Evolutionary conservation across 2,888 invertebrate species (phyloP), one percentile per base, ranked within the genome.

Genomic region (Hyppa rectilinea): DNA sequence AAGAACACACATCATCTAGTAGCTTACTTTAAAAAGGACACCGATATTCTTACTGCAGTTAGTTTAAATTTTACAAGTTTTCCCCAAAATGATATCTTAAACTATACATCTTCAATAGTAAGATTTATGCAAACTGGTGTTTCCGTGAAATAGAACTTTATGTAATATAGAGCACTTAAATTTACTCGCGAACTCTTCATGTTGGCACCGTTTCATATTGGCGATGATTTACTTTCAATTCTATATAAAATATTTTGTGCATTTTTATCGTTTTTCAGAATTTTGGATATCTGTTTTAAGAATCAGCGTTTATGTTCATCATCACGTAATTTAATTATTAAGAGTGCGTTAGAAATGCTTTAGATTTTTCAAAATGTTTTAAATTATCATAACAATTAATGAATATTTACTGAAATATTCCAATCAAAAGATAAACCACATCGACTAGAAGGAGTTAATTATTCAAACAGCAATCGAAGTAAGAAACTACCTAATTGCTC

Each of bases 171-270:
- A 81, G 36, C 71, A 77, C 81, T 83, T 64, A 62, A 60, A 71
- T 77, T 71, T 70, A 60, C 62, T 62, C 31, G 71, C 40, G 12
- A 55, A 60, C 62, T 49, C 53, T 80, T 80, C 58, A 52, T 55
- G 67, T 71, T 77, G 72, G 69, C 83, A 81, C 43, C 36, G 67
- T 63, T 83, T 68, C 66, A 66, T 77, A 78, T 65, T 65, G 64
- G 40, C 49, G 50, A 69, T 68, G 79, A 83, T 80, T 80, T 80
- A 81, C 50, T 67, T 60, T 55, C 61, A 65, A 75, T 67, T 60
- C 62, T 49, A 71, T 75, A 64, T 64, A 38, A 71, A 76, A 75
- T 64, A 72, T 56, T 69, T 55, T 55, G 23, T 65, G 45, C 49
- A 76, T 55, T 63, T 58, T 61, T 36, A 59, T 68, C 55, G 40